Conservation (phyloP, 1,140 invertebrate genomes). For the Brachionus calyciflorus region DNA sequence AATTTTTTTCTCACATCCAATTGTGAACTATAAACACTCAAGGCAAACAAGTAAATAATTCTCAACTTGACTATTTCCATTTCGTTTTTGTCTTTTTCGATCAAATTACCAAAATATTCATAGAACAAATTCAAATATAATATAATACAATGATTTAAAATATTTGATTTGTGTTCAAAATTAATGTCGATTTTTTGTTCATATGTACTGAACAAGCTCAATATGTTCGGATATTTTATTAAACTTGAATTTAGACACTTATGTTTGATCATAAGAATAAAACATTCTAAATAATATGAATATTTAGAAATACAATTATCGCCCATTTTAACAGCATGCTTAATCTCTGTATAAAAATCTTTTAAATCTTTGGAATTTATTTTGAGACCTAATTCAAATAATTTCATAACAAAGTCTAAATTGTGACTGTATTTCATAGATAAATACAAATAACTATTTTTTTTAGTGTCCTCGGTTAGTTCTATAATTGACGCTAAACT, state of each 20-base stretch:
- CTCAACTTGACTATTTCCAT: not conserved
- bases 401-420: not conserved
- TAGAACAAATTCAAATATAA: not conserved
- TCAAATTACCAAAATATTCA: not conserved
- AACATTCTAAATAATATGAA: slow-evolving; percentile 5
- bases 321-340: not conserved
- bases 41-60: slow-evolving; percentile 4
- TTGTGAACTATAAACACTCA: slow-evolving; percentile 7
- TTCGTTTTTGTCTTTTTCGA: not conserved
- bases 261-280: slow-evolving; percentile 10
- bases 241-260: slow-evolving; percentile 6
- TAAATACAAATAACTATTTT: slow-evolving; percentile 28
- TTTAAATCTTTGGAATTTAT: slow-evolving; percentile 33
- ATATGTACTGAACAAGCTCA: not conserved
- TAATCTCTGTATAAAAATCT: not conserved
- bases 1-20: slow-evolving; percentile 22
- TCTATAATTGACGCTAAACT: not conserved
- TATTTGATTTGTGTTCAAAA: slow-evolving; percentile 1
- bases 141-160: not conserved
- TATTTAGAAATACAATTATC: not conserved
- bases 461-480: not conserved
- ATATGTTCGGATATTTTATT: not conserved
- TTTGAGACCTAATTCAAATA: slow-evolving; percentile 5
- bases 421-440: slow-evolving; percentile 14
- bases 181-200: not conserved